Evolutionary conservation across 2,113 vertebrate species (phyloP).

Genomic region (Mus pahari): DNA sequence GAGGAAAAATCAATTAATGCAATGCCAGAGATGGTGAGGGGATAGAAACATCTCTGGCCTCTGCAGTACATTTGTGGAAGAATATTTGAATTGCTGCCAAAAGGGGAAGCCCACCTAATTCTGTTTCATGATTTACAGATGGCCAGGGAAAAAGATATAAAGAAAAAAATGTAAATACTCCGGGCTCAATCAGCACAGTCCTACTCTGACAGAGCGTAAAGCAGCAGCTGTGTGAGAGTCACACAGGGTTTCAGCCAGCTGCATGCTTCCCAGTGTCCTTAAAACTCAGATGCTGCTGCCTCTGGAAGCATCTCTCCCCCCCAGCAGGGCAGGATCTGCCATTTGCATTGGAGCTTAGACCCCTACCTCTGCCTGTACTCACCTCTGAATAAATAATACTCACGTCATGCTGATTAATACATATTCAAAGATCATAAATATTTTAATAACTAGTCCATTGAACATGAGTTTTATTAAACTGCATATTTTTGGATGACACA

Average conservation of each 20-base stretch:
- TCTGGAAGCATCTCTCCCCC: background rate
- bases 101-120: constrained; percentile 9
- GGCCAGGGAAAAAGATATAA: background rate
- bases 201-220: constrained; percentile 17
- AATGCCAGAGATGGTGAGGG: background rate
- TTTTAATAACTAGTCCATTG: background rate
- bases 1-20: background rate
- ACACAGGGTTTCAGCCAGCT: constrained; percentile 52
- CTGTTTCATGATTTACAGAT: constrained; percentile 46
- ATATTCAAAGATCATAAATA: background rate
- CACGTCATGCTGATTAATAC: background rate
- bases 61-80: background rate
- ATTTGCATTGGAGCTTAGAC: background rate
- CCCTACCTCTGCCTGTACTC: background rate
- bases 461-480: constrained; percentile 41
- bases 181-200: constrained; percentile 47
- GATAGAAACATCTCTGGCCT: background rate
- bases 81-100: background rate
- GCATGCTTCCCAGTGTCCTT: background rate
- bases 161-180: constrained; percentile 6
- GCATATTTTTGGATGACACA: background rate
- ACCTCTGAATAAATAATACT: background rate
- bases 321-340: background rate
- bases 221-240: constrained; percentile 54
- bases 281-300: background rate